A percentile compares a stretch with the other conserved stretches of the same genome.
These are phyloP conservation scores for Scaptodrosophila lebanonensis DNA, from an alignment of 1,140 invertebrate species.

Conservation along the genomic window DNA sequence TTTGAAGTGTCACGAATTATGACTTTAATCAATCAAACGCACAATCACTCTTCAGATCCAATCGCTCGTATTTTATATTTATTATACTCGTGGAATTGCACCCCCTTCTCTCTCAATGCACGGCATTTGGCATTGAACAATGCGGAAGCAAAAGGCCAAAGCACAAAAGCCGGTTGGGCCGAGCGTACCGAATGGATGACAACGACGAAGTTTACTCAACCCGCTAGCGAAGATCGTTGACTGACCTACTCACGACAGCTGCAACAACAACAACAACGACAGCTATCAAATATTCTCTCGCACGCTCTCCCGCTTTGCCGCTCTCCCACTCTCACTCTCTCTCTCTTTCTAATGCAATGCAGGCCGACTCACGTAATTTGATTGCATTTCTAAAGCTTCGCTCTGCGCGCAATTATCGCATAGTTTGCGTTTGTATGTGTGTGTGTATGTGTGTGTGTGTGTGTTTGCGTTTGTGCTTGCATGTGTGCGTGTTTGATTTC, in stretches of 20 bases:
- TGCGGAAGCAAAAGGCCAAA: constrained; percentile 52
- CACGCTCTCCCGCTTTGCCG: background rate
- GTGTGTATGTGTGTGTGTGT: constrained; percentile 1
- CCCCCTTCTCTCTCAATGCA: background rate
- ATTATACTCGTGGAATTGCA: too few relatives aligned
- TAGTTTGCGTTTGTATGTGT: constrained; percentile 17
- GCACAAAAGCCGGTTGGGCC: constrained; percentile 56
- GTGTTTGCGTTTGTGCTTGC: constrained; percentile 3
- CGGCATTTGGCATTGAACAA: constrained; percentile 63
- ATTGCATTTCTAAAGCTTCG: constrained; percentile 73
- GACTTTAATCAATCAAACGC: too few relatives aligned
- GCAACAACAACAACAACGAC: constrained; percentile 5
- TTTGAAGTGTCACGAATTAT: too few relatives aligned
- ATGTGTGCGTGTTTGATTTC: constrained; percentile 52
- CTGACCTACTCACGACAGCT: constrained; percentile 56
- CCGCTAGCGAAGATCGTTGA: constrained; percentile 56
- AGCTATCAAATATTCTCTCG: constrained; percentile 14
- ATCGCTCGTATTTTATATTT: too few relatives aligned
- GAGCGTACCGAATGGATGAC: background rate
- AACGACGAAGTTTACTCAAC: constrained; percentile 46
- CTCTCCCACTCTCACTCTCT: constrained; percentile 4
- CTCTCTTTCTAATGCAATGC: constrained; percentile 4
- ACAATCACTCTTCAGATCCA: too few relatives aligned
- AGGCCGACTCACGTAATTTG: constrained; percentile 73
- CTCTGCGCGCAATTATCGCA: constrained; percentile 63